Evolutionary conservation across 2,113 vertebrate genomes (phyloP).

Genomic region (Fregetta grallaria): DNA sequence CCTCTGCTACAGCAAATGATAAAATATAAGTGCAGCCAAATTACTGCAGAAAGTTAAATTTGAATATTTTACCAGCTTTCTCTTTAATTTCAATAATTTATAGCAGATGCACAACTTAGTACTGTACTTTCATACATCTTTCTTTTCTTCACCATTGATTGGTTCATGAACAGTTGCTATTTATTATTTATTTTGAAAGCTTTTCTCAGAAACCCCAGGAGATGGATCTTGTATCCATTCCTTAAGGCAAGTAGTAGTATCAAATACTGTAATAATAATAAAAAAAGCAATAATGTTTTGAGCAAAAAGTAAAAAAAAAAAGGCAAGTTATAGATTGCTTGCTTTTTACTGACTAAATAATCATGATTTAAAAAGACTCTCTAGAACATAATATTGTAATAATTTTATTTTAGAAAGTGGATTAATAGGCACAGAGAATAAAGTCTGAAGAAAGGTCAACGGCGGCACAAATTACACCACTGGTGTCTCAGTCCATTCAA

Average conservation of each 20-base stretch:
- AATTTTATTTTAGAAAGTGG: not conserved
- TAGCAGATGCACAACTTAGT: conserved; percentile 1
- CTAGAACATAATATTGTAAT: not conserved
- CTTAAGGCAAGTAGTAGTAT: conserved; percentile 25
- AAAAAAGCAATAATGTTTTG: not conserved
- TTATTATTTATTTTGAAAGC: conserved; percentile 71
- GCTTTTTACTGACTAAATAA: not conserved
- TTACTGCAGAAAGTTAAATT: not conserved
- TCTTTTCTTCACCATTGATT: not conserved
- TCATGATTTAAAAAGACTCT: not conserved
- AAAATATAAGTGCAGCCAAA: not conserved
- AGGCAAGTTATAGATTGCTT: not conserved
- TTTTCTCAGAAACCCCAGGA: conserved; percentile 43
- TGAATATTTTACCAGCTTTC: not conserved
- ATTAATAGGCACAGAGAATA: not conserved
- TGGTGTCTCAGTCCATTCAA: not conserved
- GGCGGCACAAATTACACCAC: not conserved
- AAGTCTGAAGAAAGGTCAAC: not conserved
- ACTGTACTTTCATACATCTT: conserved; percentile 1
- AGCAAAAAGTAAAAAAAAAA: not conserved
- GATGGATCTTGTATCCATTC: conserved; percentile 47
- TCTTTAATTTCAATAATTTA: not conserved
- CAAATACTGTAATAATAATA: conserved; percentile 16
- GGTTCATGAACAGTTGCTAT: conserved; percentile 11
- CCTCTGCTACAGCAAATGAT: conserved; percentile 22